These are phyloP conservation scores for Calliphora vicina DNA, from an alignment of 1,140 invertebrate genomes.

Conservation along the genomic window DNA sequence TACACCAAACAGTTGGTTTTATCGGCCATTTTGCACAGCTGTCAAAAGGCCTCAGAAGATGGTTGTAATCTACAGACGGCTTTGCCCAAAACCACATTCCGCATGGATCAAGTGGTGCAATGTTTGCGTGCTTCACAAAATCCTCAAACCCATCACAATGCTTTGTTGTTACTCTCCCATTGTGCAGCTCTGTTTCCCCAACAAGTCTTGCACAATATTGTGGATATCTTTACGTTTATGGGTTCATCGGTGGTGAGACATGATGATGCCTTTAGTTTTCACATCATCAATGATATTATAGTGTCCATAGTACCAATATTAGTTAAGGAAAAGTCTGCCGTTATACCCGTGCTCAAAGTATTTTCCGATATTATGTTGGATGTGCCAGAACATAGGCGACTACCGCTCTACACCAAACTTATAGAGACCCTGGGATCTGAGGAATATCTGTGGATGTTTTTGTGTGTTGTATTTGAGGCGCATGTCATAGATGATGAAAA, in stretches of 20 bases:
- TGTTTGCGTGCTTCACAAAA: slow-evolving; percentile 89
- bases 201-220: slow-evolving; percentile 87
- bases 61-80: slow-evolving; percentile 62
- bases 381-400: slow-evolving; percentile 86
- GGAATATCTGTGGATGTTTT: slow-evolving; percentile 79
- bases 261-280: slow-evolving; percentile 93
- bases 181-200: slow-evolving; percentile 79
- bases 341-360: slow-evolving; percentile 80
- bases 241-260: slow-evolving; percentile 88
- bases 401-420: slow-evolving; percentile 82
- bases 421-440: slow-evolving; percentile 75
- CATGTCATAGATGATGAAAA: slow-evolving; percentile 68
- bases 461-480: slow-evolving; percentile 75
- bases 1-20: slow-evolving; percentile 89
- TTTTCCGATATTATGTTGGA: slow-evolving; percentile 89
- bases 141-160: slow-evolving; percentile 93
- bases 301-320: slow-evolving; percentile 89
- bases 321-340: slow-evolving; percentile 66
- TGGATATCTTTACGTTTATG: slow-evolving; percentile 96
- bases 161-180: slow-evolving; percentile 80
- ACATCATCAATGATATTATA: slow-evolving; percentile 89
- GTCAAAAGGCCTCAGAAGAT: slow-evolving; percentile 67
- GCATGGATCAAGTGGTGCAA: slow-evolving; percentile 85
- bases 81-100: slow-evolving; percentile 69
- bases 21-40: slow-evolving; percentile 78